Evolutionary conservation across 2,797 vertebrate genomes (phyloP).

Genomic region (Pogonophryne albipinna): DNA sequence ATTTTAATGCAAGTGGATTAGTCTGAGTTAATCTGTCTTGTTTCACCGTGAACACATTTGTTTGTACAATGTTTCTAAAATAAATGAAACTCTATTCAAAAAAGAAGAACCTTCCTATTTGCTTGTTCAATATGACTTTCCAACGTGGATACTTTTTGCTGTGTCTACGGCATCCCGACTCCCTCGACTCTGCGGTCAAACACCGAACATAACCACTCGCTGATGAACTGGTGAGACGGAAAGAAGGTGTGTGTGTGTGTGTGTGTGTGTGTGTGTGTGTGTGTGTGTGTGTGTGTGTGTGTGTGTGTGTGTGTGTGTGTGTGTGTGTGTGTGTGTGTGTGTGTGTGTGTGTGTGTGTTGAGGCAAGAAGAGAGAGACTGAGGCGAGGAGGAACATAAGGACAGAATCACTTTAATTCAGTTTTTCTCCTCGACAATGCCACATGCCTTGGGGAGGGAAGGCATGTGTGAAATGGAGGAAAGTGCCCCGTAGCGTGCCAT

Average conservation of each 20-base stretch:
- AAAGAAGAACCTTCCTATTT: conserved; percentile 1
- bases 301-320: conserved; percentile 13
- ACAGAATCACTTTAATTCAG: conserved; percentile 72
- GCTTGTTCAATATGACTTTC: background rate
- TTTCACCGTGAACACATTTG: conserved; percentile 34
- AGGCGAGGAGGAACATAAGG: conserved; percentile 71
- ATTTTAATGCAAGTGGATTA: conserved; percentile 47
- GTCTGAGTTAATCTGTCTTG: conserved; percentile 43
- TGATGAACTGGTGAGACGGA: conserved; percentile 44
- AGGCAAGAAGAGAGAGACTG: conserved; percentile 27
- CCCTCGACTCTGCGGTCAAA: conserved; percentile 47
- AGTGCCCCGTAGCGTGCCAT: conserved; percentile 64
- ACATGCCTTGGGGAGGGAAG: conserved; percentile 62
- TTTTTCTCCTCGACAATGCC: conserved; percentile 50
- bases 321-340: conserved; percentile 15
- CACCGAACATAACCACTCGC: conserved; percentile 30
- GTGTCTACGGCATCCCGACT: conserved; percentile 28
- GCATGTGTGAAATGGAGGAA: conserved; percentile 72
- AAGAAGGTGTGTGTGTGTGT: background rate
- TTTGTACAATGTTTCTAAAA: conserved; percentile 27
- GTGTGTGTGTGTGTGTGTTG: conserved; percentile 13
- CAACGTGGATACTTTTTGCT: conserved; percentile 16
- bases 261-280: conserved; percentile 20
- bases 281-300: conserved; percentile 11
- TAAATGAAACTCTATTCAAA: conserved; percentile 14